Evolutionary conservation across 2,888 invertebrate genomes (phyloP).

Genomic region (Xanthia togata): DNA sequence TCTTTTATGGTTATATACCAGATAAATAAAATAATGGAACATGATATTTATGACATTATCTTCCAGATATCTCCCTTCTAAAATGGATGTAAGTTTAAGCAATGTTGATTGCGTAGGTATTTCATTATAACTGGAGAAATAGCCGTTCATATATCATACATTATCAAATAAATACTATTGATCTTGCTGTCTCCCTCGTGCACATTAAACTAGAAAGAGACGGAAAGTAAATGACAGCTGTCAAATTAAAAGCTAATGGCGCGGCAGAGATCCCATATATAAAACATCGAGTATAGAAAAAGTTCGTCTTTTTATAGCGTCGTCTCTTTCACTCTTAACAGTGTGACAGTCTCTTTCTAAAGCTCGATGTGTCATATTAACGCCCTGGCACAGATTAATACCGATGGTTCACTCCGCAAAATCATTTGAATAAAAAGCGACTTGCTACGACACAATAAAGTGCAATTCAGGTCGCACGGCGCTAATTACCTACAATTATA

Average conservation of each 20-base stretch:
- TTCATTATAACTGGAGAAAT: slow-evolving; percentile 20
- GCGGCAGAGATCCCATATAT: too few species aligned
- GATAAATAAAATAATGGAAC: not conserved
- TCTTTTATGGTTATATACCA: not conserved
- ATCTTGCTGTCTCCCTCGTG: not conserved
- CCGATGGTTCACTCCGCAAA: too few species aligned
- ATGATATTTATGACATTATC: not conserved
- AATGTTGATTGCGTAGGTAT: slow-evolving; percentile 6
- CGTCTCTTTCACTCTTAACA: too few species aligned
- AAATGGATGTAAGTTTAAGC: slow-evolving; percentile 39
- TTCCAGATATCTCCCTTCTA: not conserved
- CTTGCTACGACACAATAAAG: too few species aligned
- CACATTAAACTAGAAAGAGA: not conserved
- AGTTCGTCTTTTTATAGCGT: too few species aligned
- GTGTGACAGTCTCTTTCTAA: too few species aligned
- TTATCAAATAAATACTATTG: not conserved
- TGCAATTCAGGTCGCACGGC: too few species aligned
- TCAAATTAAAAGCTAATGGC: not conserved
- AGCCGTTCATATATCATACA: slow-evolving; percentile 25
- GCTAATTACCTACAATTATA: too few species aligned
- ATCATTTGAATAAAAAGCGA: too few species aligned
- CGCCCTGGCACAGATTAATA: too few species aligned
- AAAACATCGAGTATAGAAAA: too few species aligned
- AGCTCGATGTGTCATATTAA: too few species aligned
- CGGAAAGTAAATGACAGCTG: not conserved